Conservation (phyloP, 2,888 invertebrate genomes). For the Drosophila algonquin region DNA sequence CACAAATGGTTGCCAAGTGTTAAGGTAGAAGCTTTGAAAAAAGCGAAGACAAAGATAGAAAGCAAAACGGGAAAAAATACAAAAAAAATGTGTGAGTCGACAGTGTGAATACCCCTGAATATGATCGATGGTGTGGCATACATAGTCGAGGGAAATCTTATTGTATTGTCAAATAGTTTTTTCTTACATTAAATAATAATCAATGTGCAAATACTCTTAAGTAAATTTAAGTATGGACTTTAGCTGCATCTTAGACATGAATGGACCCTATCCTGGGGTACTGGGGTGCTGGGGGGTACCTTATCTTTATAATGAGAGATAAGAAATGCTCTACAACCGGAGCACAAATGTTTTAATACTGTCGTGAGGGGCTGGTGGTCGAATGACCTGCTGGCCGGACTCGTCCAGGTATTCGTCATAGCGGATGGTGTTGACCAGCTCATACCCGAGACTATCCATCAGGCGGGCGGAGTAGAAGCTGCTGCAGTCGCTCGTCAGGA, state of each 20-base stretch:
- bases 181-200: too few species aligned
- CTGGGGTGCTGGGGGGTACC: too few species aligned
- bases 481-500: slow-evolving; percentile 80
- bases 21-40: background rate
- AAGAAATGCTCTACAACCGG: slow-evolving; percentile 38
- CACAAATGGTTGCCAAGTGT: background rate
- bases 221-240: too few species aligned
- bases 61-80: background rate
- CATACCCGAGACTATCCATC: slow-evolving; percentile 70
- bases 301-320: too few species aligned
- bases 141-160: too few species aligned
- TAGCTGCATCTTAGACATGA: too few species aligned
- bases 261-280: too few species aligned
- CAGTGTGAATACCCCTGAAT: background rate
- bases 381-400: slow-evolving; percentile 70
- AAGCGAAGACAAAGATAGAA: too few species aligned
- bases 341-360: slow-evolving; percentile 73
- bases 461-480: slow-evolving; percentile 79
- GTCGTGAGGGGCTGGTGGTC: slow-evolving; percentile 74
- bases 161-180: too few species aligned
- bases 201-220: too few species aligned
- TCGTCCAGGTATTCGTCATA: slow-evolving; percentile 73
- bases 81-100: background rate
- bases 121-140: background rate
- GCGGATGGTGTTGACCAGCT: slow-evolving; percentile 65